Evolutionary conservation across 2,113 vertebrate species (phyloP), one percentile per base, ranked within the genome.

Genomic region (Myrmophylax atrothorax): DNA sequence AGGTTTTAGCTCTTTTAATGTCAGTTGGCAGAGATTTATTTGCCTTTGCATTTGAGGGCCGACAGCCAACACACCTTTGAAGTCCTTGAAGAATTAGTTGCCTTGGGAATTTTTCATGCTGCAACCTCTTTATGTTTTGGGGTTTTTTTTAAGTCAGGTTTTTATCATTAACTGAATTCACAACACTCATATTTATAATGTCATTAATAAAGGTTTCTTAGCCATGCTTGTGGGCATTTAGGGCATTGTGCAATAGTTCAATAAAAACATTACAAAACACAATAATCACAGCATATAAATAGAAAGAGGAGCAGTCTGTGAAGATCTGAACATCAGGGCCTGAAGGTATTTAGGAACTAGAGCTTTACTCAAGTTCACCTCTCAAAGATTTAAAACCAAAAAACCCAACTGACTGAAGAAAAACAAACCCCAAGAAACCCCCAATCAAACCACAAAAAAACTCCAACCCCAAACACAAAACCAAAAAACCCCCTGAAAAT

Each of bases 61-160:
- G 94, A 55, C 82, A 93, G 82, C 87, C 84, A 94, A 60, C 75
- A 85, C 75, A 92, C 76, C 87, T 97, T 95, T 94, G 88, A 96
- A 95, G 88, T 72, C 92, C 85, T 88, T 88, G 68, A 85, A 73
- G 52, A 90, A 74, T 85, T 67, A 67, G 47, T 82, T 94, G 80
- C 73, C 92, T 73, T 81, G 58, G 95, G 94, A 94, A 25, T 89
- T 89, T 85, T 94, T 90, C 92, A 26, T 94, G 86, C 73, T 68
- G 50, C 68, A 90, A 68, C 66, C 40, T 93, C 75, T 84, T 86
- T 59, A 16, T 70, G 35, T 20, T 4, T 2, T 9, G 40, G 40
- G 38, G 38, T 13, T 42, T 40, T 29, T 87, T 77, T 87, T 33
- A 20, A 91, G 66, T 64, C 35, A 33, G 31, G 42, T 84, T 83